Conservation (phyloP, 2,113 vertebrate species). For the Triplophysa tibetana region DNA sequence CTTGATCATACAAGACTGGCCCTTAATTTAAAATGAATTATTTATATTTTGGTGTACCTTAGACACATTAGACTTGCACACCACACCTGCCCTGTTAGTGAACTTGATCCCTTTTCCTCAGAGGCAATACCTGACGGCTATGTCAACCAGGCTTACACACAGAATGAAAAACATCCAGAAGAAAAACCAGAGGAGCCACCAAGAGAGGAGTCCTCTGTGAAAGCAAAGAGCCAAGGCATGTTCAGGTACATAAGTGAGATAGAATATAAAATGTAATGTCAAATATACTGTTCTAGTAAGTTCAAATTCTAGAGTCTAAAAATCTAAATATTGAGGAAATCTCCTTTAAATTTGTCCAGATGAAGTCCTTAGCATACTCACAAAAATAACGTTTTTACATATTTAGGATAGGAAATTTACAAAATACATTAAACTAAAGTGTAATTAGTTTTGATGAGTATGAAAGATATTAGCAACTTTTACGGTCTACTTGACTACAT, state of each 20-base stretch:
- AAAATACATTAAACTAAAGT: no score
- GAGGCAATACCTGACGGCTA: constrained; percentile 43
- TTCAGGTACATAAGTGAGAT: background rate
- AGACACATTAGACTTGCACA: constrained; percentile 13
- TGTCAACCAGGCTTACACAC: constrained; percentile 46
- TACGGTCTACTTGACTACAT: no score
- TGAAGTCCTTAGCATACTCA: no score
- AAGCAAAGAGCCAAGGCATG: constrained; percentile 23
- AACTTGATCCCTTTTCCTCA: constrained; percentile 9
- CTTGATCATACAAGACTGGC: background rate
- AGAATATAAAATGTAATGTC: no score
- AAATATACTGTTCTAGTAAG: no score
- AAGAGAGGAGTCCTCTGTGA: background rate
- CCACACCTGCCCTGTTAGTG: background rate
- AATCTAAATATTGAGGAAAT: no score
- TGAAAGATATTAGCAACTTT: no score
- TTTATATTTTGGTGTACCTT: background rate
- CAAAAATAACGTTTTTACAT: no score
- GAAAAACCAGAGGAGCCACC: constrained; percentile 25
- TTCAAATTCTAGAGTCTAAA: no score
- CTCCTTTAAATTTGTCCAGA: no score
- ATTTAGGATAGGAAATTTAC: no score
- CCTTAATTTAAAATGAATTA: background rate
- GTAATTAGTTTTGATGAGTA: no score
- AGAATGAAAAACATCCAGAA: constrained; percentile 48